Conservation (phyloP, 2,113 vertebrate species). For the Tamias sibiricus region DNA sequence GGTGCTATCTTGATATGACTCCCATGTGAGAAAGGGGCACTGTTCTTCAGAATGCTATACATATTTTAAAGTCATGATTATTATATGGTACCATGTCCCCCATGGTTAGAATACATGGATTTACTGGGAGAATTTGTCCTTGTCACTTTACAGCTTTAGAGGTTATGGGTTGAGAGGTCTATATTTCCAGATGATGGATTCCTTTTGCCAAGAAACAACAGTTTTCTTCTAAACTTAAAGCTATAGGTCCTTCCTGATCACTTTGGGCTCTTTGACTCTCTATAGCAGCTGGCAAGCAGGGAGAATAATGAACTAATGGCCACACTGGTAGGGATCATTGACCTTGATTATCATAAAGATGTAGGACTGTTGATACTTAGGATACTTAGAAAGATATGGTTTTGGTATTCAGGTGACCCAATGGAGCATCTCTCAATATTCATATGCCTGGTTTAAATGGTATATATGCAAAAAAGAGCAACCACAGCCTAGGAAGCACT, state of each 20-base stretch:
- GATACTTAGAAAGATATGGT: background rate
- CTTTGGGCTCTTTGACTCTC: background rate
- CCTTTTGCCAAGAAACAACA: background rate
- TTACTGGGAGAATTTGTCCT: background rate
- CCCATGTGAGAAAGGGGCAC: background rate
- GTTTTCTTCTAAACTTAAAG: conserved; percentile 10
- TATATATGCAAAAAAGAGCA: background rate
- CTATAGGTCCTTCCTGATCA: background rate
- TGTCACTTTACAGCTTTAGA: background rate
- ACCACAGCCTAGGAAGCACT: background rate
- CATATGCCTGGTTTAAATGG: background rate
- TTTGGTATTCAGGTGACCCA: background rate
- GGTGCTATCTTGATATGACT: background rate
- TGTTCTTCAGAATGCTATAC: background rate
- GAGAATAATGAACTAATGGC: background rate
- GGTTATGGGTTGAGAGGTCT: background rate
- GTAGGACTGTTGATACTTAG: background rate
- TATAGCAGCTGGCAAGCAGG: background rate
- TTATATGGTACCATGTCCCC: background rate
- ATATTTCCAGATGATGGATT: background rate
- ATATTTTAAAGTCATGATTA: background rate
- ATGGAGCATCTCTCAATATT: background rate
- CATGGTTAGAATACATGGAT: background rate
- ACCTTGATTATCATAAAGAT: background rate
- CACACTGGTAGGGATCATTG: background rate